phyloP scores from a whole-genome alignment of 2,113 vertebrate genomes.

The Pterophyllum scalare region DNA sequence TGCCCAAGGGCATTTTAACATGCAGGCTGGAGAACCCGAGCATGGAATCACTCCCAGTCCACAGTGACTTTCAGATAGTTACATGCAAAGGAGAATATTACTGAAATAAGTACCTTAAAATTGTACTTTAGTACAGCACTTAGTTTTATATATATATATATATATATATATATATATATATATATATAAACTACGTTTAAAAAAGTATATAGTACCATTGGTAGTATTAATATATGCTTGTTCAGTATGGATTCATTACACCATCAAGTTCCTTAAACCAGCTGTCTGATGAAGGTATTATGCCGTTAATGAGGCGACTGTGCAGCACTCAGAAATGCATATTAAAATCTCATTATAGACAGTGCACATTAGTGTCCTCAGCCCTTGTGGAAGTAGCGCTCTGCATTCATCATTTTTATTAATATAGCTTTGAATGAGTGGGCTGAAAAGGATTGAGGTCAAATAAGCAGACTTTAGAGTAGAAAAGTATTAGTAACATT shows the following conservation, averaged over 20 bases:
- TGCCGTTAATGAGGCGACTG: conserved; percentile 10
- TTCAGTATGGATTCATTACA: not conserved
- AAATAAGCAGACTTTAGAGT: not conserved
- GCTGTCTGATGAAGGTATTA: not conserved
- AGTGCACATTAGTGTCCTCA: conserved; percentile 9
- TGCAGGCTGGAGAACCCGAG: not conserved
- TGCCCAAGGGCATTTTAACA: not conserved
- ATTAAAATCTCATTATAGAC: conserved; percentile 30
- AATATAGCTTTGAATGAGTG: not conserved
- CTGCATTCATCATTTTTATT: conserved; percentile 5
- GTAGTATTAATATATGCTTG: not conserved
- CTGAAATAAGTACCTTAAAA: too few relatives aligned
- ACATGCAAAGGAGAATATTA: not conserved
- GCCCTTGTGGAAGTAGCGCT: not conserved
- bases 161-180: too few relatives aligned
- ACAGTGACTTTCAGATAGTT: not conserved
- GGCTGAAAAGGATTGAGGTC: not conserved
- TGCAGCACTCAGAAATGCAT: conserved; percentile 14
- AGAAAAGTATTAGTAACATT: not conserved
- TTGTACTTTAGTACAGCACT: too few relatives aligned
- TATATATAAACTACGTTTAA: too few relatives aligned
- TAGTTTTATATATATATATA: too few relatives aligned
- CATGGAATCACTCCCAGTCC: not conserved
- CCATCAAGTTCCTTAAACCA: conserved; percentile 3
- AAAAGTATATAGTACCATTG: not conserved